A percentile compares a stretch with the other conserved stretches of the same genome.
These are phyloP conservation scores for Danio tinwini DNA, from an alignment of 2,797 vertebrate genomes.

Conservation along the genomic window DNA sequence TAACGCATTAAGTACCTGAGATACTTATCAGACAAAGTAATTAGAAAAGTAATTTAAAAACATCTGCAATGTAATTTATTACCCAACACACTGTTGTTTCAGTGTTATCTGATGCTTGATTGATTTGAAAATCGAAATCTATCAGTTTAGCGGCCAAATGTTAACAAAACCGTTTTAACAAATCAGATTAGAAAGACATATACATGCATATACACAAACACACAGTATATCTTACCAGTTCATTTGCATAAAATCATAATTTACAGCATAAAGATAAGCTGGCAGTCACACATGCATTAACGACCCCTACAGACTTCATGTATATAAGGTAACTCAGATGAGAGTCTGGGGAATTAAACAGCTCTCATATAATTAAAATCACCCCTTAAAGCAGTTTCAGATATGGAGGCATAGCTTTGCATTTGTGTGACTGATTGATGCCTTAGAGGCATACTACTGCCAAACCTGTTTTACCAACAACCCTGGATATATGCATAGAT, in stretches of 20 bases:
- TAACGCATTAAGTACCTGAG: too few relatives aligned
- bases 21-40: too few relatives aligned
- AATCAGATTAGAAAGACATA: too few relatives aligned
- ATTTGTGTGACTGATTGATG: constrained; percentile 41
- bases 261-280: not conserved
- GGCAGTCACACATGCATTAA: not conserved
- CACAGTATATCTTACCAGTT: not conserved
- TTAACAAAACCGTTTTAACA: too few relatives aligned
- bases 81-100: too few relatives aligned
- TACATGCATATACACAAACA: too few relatives aligned
- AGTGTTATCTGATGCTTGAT: too few relatives aligned
- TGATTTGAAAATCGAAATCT: too few relatives aligned
- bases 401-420: constrained; percentile 27
- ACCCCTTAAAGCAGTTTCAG: constrained; percentile 18
- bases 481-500: not conserved
- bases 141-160: too few relatives aligned
- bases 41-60: too few relatives aligned
- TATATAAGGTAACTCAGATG: not conserved
- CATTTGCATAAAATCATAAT: not conserved
- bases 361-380: constrained; percentile 24
- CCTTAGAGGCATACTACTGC: not conserved
- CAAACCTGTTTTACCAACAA: not conserved
- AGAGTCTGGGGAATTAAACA: constrained; percentile 5
- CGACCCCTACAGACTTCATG: constrained; percentile 10
- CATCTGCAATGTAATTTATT: too few relatives aligned